Percentiles rank a stretch among this genome's conserved stretches.
Conservation (phyloP, 2,113 vertebrate species). For the Campylomormyrus numenius region DNA sequence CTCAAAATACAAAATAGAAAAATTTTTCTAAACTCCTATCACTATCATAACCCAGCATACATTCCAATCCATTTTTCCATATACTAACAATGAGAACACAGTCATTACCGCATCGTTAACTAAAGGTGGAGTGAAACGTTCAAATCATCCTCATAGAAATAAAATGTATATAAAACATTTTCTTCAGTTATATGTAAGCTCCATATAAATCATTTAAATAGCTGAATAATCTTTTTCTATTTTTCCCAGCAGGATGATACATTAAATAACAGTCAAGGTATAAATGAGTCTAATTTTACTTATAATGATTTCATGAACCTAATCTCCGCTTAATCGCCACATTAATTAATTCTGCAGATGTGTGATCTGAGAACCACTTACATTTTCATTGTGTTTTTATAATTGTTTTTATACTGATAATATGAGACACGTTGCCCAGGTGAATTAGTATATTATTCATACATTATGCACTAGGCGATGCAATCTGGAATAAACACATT, state of each 20-base stretch:
- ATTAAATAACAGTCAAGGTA: constrained; percentile 2
- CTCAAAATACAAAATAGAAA: neutral
- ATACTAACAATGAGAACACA: neutral
- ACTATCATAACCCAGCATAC: neutral
- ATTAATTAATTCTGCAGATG: constrained; percentile 3
- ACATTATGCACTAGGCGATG: neutral
- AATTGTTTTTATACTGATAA: neutral
- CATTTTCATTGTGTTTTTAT: neutral
- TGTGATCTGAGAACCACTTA: neutral
- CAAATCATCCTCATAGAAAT: neutral
- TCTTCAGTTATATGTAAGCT: neutral
- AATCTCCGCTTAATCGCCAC: neutral
- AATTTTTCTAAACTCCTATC: neutral
- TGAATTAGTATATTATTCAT: neutral
- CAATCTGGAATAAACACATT: neutral
- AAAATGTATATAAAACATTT: neutral
- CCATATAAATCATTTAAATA: neutral
- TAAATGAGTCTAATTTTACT: neutral
- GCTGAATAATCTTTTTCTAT: neutral
- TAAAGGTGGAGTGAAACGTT: neutral
- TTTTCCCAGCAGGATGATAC: neutral
- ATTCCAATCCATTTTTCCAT: neutral
- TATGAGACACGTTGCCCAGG: neutral
- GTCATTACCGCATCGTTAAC: neutral
- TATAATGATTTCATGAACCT: neutral